Evolutionary conservation across 2,888 invertebrate genomes (phyloP).

Genomic region (Dastarcus helophoroides): DNA sequence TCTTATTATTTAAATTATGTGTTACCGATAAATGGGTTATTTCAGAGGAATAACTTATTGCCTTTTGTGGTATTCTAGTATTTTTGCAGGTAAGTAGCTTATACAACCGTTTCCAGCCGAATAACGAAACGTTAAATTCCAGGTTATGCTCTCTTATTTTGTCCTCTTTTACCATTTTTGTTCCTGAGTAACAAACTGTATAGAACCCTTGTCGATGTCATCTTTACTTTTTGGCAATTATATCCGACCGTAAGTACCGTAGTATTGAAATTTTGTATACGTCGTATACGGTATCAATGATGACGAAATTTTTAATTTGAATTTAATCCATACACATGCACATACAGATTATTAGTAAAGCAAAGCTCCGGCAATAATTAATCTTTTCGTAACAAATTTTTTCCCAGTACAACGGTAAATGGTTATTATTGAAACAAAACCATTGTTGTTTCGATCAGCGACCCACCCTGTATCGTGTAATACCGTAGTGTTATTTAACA

Average conservation of each 20-base stretch:
- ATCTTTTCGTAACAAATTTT: too few relatives aligned
- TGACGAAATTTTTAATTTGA: background rate
- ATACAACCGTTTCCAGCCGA: background rate
- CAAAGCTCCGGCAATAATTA: too few relatives aligned
- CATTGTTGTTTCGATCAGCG: too few relatives aligned
- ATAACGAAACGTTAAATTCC: conserved; percentile 15
- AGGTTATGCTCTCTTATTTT: conserved; percentile 50
- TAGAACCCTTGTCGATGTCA: conserved; percentile 53
- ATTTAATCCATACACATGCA: too few relatives aligned
- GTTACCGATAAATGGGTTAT: too few relatives aligned
- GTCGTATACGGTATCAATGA: background rate
- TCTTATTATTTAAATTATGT: too few relatives aligned
- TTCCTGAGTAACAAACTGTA: conserved; percentile 57
- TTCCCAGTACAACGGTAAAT: too few relatives aligned
- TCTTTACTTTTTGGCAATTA: conserved; percentile 71
- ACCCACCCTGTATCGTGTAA: too few relatives aligned
- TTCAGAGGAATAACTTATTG: conserved; percentile 30
- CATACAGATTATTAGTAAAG: too few relatives aligned
- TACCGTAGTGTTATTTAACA: too few relatives aligned
- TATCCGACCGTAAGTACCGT: conserved; percentile 62
- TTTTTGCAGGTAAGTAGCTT: conserved; percentile 30
- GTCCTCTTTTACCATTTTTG: conserved; percentile 60
- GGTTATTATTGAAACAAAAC: too few relatives aligned
- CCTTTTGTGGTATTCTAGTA: conserved; percentile 34
- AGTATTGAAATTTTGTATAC: conserved; percentile 4